These are phyloP conservation scores for Ciona savignyi DNA, from an alignment of 23 tunicate genomes.

Conservation along the genomic window DNA sequence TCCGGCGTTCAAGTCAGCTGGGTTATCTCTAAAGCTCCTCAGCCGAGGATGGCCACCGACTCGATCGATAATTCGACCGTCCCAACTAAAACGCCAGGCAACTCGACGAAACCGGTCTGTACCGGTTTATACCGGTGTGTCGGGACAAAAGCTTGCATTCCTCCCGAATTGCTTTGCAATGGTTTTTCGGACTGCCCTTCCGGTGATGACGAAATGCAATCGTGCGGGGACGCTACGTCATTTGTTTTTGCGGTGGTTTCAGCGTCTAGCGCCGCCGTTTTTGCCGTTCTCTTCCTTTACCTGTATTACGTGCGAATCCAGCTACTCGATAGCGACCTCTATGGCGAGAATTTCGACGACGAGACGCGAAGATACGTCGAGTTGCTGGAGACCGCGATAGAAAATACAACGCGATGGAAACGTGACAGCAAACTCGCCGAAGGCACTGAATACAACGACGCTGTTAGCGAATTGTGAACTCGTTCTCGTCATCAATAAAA, in stretches of 20 bases:
- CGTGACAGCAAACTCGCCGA: not conserved
- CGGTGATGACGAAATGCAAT: slow-evolving; percentile 21
- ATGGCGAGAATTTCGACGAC: slow-evolving; percentile 18
- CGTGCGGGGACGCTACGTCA: slow-evolving; percentile 38
- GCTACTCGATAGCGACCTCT: slow-evolving; percentile 13
- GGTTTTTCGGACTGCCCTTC: slow-evolving; percentile 3
- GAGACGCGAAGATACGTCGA: slow-evolving; percentile 15
- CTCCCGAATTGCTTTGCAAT: slow-evolving; percentile 9
- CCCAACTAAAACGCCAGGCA: not conserved
- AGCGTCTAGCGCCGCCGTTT: slow-evolving; percentile 9
- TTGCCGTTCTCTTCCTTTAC: slow-evolving; percentile 36
- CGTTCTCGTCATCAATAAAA: no score
- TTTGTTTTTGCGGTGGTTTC: slow-evolving; percentile 29
- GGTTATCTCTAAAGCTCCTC: not conserved
- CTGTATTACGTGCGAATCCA: slow-evolving; percentile 34
- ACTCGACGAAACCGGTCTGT: not conserved
- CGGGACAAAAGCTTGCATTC: not conserved
- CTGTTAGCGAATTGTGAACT: no score
- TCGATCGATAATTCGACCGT: not conserved
- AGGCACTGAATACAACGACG: no score
- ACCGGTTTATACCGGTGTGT: slow-evolving; percentile 2
- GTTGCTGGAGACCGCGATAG: slow-evolving; percentile 27
- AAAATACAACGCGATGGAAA: slow-evolving; percentile 10
- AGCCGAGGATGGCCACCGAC: not conserved
- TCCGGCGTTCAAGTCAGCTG: slow-evolving; percentile 4